A percentile compares a stretch with the other conserved stretches of the same genome.
Conservation (phyloP, 1,140 invertebrate species). For the Vanessa atalanta region DNA sequence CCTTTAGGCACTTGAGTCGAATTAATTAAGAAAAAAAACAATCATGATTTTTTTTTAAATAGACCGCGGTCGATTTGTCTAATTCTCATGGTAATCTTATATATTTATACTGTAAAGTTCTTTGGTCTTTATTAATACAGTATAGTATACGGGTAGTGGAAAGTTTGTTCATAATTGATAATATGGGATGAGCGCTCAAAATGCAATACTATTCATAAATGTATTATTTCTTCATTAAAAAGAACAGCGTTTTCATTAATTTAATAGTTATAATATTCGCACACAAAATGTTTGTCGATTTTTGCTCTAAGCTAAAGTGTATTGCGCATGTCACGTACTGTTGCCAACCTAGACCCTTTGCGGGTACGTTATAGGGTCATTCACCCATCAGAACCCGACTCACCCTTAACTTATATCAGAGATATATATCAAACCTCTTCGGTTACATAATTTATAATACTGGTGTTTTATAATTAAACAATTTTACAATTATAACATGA, state of each 20-base stretch:
- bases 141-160: too few relatives aligned
- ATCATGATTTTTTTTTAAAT: too few relatives aligned
- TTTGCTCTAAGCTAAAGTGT: slow-evolving; percentile 29
- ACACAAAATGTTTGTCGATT: slow-evolving; percentile 6
- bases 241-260: background rate
- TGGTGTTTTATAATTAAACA: too few relatives aligned
- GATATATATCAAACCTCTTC: slow-evolving; percentile 2
- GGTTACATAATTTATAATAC: background rate
- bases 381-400: slow-evolving; percentile 27
- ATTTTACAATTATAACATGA: too few relatives aligned
- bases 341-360: slow-evolving; percentile 49
- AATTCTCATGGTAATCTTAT: too few relatives aligned
- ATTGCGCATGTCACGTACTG: slow-evolving; percentile 67
- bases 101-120: too few relatives aligned
- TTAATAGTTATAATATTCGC: background rate
- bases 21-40: too few relatives aligned
- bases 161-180: too few relatives aligned
- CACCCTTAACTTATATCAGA: slow-evolving; percentile 10
- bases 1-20: too few relatives aligned
- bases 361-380: slow-evolving; percentile 34
- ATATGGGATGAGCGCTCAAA: too few relatives aligned
- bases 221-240: background rate
- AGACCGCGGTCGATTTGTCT: too few relatives aligned
- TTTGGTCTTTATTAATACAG: too few relatives aligned
- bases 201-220: background rate